Conservation (phyloP, 1,140 invertebrate genomes). For the Drosophila repleta region DNA sequence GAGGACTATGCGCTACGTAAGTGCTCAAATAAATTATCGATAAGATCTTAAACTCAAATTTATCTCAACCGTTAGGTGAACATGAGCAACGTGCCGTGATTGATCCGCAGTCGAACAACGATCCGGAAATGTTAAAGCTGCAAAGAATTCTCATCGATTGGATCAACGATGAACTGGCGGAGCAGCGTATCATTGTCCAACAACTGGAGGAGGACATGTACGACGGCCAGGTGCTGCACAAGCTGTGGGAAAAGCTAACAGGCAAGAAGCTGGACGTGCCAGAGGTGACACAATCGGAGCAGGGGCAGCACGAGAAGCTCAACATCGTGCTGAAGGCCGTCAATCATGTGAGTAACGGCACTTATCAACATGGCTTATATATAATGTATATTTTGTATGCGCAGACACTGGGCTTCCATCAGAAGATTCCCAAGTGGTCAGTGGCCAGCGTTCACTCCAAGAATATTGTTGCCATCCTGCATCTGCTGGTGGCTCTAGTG, state of each 20-base stretch:
- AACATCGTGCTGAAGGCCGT: conserved; percentile 93
- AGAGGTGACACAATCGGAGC: conserved; percentile 99
- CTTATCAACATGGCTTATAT: neutral
- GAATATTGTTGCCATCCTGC: conserved; percentile 97
- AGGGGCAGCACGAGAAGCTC: conserved; percentile 98
- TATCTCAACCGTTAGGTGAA: conserved; percentile 88
- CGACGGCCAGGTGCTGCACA: conserved; percentile 98
- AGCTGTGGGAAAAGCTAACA: conserved; percentile 96
- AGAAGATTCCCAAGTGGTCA: conserved; percentile 91
- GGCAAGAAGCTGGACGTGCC: conserved; percentile 96
- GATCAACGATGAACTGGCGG: conserved; percentile 99
- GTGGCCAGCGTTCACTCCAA: conserved; percentile 98
- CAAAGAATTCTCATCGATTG: conserved; percentile 96
- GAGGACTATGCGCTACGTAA: conserved; percentile 96
- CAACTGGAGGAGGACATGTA: conserved; percentile 98
- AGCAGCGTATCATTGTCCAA: conserved; percentile 98
- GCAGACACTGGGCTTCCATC: conserved; percentile 87
- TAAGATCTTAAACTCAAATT: too few relatives aligned
- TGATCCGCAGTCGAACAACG: conserved; percentile 93
- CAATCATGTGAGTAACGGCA: conserved; percentile 88
- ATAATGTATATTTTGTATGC: neutral
- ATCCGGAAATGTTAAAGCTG: conserved; percentile 94
- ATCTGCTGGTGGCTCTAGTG: conserved; percentile 96
- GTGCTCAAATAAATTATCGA: conserved; percentile 41
- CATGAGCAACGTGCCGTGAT: conserved; percentile 99